phyloP scores from a whole-genome alignment of 2,888 invertebrate genomes.

The Monochamus alternatus region DNA sequence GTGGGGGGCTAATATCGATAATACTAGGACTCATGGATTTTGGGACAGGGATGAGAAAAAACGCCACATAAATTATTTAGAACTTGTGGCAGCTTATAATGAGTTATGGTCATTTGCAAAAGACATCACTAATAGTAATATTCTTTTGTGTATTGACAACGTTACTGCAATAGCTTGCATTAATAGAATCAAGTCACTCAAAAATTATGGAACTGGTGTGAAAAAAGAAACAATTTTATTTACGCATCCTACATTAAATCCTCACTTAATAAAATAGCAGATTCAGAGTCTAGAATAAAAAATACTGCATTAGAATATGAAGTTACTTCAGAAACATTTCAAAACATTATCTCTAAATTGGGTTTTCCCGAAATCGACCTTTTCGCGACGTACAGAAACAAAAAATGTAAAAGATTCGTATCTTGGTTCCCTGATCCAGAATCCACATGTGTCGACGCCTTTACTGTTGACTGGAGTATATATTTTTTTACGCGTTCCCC shows the following conservation, averaged over 20 bases:
- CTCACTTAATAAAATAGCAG: neutral
- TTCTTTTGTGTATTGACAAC: neutral
- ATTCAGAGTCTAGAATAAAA: neutral
- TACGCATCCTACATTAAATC: neutral
- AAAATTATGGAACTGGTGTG: neutral
- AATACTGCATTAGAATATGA: neutral
- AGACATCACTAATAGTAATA: neutral
- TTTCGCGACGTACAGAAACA: constrained; percentile 39
- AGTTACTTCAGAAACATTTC: neutral
- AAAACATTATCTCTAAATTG: constrained; percentile 26
- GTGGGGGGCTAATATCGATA: too few species aligned
- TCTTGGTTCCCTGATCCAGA: constrained; percentile 44
- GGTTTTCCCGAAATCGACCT: constrained; percentile 39
- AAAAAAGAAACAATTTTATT: neutral
- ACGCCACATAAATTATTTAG: neutral
- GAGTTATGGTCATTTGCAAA: neutral
- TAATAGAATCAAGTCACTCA: neutral
- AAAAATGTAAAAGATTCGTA: constrained; percentile 36
- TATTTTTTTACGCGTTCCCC: constrained; percentile 20
- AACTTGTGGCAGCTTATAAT: neutral
- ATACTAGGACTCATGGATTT: too few species aligned
- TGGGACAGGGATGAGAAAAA: neutral
- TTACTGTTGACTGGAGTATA: constrained; percentile 37
- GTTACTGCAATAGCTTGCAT: neutral
- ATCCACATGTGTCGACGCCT: constrained; percentile 36